Percentiles rank a stretch among this genome's conserved stretches.
Evolutionary conservation across 1,140 invertebrate genomes (phyloP).

Genomic region (Saxidomus purpurata): DNA sequence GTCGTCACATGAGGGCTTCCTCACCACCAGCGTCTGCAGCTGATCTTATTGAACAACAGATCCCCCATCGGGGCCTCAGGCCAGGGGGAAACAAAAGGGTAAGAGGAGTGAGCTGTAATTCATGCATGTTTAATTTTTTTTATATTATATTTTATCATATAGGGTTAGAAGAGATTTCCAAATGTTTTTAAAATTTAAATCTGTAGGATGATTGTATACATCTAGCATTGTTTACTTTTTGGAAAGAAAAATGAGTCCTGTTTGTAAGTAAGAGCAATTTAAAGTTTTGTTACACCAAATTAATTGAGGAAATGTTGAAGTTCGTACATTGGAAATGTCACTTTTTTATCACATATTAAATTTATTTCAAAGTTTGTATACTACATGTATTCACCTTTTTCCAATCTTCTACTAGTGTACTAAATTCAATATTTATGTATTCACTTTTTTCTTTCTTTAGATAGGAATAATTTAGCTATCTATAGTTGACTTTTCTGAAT

Average conservation of each 20-base stretch:
- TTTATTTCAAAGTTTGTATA: neutral
- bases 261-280: too few relatives aligned
- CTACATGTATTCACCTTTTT: too few relatives aligned
- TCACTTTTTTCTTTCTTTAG: too few relatives aligned
- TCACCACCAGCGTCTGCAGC: conserved; percentile 97
- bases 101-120: neutral
- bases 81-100: conserved; percentile 74
- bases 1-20: conserved; percentile 96
- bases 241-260: too few relatives aligned
- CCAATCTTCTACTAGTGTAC: too few relatives aligned
- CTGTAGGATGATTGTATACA: too few relatives aligned
- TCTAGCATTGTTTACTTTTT: too few relatives aligned
- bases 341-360: conserved; percentile 2
- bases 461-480: too few relatives aligned
- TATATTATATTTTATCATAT: neutral
- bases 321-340: conserved; percentile 6
- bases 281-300: too few relatives aligned
- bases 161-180: conserved; percentile 22
- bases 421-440: too few relatives aligned
- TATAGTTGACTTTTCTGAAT: too few relatives aligned
- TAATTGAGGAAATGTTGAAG: too few relatives aligned
- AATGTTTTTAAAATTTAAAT: neutral
- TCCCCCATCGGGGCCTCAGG: conserved; percentile 76
- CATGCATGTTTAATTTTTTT: conserved; percentile 2
- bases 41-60: conserved; percentile 93